phyloP scores from a whole-genome alignment of 1,140 invertebrate species.

The Adelges cooleyi region DNA sequence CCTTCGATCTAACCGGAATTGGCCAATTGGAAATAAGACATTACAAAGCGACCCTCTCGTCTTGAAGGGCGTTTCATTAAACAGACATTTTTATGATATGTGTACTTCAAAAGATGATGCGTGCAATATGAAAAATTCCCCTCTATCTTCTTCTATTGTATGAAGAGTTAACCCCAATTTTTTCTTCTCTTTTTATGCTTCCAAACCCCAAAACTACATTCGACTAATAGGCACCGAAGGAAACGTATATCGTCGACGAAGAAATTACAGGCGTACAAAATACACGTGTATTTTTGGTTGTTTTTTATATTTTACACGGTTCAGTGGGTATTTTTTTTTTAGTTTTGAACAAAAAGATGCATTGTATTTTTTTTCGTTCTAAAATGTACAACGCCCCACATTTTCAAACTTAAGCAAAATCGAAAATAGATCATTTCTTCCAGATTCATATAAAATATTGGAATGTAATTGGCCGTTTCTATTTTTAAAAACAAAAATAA shows the following conservation, averaged over 20 bases:
- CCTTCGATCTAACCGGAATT: constrained; percentile 24
- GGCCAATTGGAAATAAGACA: constrained; percentile 28
- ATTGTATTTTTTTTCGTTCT: constrained; percentile 1
- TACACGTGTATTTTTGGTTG: background rate
- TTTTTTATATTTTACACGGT: constrained; percentile 14
- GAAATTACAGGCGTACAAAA: constrained; percentile 3
- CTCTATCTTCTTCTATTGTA: constrained; percentile 21
- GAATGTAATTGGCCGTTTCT: too few relatives aligned
- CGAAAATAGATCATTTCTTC: too few relatives aligned
- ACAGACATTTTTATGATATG: constrained; percentile 16
- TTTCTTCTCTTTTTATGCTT: constrained; percentile 9
- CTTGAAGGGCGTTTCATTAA: constrained; percentile 20
- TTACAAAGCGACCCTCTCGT: constrained; percentile 10
- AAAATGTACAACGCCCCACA: too few relatives aligned
- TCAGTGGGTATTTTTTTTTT: constrained; percentile 5
- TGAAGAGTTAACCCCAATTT: constrained; percentile 15
- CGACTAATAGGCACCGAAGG: background rate
- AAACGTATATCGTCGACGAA: background rate
- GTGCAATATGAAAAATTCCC: constrained; percentile 24
- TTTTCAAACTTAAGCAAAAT: too few relatives aligned
- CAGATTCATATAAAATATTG: background rate
- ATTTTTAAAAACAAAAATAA: too few relatives aligned
- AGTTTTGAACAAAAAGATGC: background rate
- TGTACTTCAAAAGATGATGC: constrained; percentile 27
- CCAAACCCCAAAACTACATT: background rate